These are phyloP conservation scores for Cololabis saira DNA, from an alignment of 2,113 vertebrate genomes.

Conservation along the genomic window DNA sequence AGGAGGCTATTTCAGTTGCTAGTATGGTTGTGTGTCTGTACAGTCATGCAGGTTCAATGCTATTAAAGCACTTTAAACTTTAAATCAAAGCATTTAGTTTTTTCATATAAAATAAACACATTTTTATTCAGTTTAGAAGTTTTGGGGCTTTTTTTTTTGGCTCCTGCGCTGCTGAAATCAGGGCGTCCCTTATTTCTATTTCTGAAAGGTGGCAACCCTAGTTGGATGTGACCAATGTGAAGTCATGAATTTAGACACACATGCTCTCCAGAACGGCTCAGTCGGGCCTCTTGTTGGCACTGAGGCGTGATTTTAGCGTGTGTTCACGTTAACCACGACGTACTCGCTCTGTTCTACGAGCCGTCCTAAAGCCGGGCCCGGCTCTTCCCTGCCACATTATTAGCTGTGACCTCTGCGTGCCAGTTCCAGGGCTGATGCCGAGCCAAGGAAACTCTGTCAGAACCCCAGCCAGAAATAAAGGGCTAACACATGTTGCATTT, in stretches of 20 bases:
- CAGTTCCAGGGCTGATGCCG: constrained; percentile 33
- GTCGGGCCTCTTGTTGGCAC: constrained; percentile 30
- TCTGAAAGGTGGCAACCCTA: no score
- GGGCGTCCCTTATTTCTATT: no score
- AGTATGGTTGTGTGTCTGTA: no score
- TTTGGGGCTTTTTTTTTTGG: no score
- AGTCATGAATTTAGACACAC: constrained; percentile 38
- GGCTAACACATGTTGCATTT: constrained; percentile 70
- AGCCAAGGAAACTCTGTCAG: constrained; percentile 59
- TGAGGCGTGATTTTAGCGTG: constrained; percentile 18
- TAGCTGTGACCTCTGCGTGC: constrained; percentile 66
- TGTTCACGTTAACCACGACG: constrained; percentile 16
- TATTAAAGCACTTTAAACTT: no score
- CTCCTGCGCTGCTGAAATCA: no score
- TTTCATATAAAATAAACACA: no score
- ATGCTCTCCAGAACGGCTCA: constrained; percentile 11
- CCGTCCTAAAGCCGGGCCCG: constrained; percentile 46
- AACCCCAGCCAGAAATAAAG: constrained; percentile 71
- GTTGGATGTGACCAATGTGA: constrained; percentile 8
- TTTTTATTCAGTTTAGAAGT: no score
- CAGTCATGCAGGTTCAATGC: no score
- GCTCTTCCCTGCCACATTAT: constrained; percentile 60
- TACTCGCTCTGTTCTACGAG: constrained; percentile 14
- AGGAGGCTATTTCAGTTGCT: no score
- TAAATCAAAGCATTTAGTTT: no score